Conservation (phyloP, 2,797 vertebrate species). For the Caiman crocodilus region DNA sequence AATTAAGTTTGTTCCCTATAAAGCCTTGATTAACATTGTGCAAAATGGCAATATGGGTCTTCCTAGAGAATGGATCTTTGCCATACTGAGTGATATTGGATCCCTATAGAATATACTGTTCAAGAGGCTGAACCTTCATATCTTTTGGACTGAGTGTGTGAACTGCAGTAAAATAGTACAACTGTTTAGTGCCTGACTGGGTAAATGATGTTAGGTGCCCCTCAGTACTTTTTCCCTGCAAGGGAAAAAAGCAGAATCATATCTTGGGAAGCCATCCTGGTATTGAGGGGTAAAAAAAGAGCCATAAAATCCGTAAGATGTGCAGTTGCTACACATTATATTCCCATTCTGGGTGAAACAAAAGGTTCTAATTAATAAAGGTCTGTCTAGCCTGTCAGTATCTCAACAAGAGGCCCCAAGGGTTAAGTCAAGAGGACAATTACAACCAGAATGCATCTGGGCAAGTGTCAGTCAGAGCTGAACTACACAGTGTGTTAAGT, state of each 20-base stretch:
- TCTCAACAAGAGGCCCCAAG: background rate
- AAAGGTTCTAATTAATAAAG: constrained; percentile 24
- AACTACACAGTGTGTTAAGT: constrained; percentile 1
- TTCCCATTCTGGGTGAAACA: background rate
- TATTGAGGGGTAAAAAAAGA: constrained; percentile 3
- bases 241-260: background rate
- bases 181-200: background rate
- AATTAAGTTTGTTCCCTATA: background rate
- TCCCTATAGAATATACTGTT: background rate
- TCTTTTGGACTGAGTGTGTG: background rate
- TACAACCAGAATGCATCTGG: background rate
- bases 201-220: background rate
- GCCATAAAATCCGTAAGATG: background rate
- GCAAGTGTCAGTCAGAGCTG: background rate
- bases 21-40: background rate
- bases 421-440: background rate
- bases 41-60: background rate
- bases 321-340: background rate
- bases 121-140: background rate
- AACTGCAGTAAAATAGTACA: background rate
- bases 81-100: background rate
- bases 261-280: background rate
- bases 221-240: background rate
- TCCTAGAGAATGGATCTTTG: background rate
- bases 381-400: background rate